Evolutionary conservation across 1,140 invertebrate genomes (phyloP), one percentile per base, ranked within the genome.

Genomic region (Pseudomyrmex flavicornis): DNA sequence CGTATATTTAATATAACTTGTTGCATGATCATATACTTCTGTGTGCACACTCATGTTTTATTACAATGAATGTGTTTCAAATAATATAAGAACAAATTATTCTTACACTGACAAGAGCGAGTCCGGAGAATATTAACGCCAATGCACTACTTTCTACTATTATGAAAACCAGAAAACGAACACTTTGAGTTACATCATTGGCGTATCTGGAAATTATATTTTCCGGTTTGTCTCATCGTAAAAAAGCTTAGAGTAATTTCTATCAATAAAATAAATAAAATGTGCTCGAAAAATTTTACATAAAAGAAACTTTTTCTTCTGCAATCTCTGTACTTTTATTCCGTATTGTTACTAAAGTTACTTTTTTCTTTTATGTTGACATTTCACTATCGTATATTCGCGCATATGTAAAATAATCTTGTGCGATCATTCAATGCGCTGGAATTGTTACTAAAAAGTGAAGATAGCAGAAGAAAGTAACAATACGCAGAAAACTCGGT

Each of bases 31-130:
- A 62, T 35, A 7, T 8, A 56, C 15, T 35, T 63, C 15, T 15
- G 22, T 9, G 9, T 63, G 3, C 20, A 4, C 13, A 13, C 35
- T 35, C 12, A 5, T 61, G 22, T 3, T 22, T 61, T 5, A 61
- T 3, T 61, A 10, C 20, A 61, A 20, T 61, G 12, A 1, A 61
- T 3, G 35, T 44, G 26, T 35, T 0, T 62, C 26, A n/a, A 3
- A 7, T 35, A 10, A 15, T 3, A 8, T n/a, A 52, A 17, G 9
- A 87, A 35, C 35, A 35, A 35, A 35, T 35, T 35, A 35, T 35
- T 35, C 89, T 88, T 72, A 90, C 90, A 65, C 68, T 77, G 1
- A 88, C 76, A 56, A 89, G 26, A 54, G 83, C 84, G 1, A 89
- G 63, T 15, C 74, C 58, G 22, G 85, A 62, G 20, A 86, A 90